Conservation (phyloP, 2,888 invertebrate genomes). For the Drosophila gaucha region DNA sequence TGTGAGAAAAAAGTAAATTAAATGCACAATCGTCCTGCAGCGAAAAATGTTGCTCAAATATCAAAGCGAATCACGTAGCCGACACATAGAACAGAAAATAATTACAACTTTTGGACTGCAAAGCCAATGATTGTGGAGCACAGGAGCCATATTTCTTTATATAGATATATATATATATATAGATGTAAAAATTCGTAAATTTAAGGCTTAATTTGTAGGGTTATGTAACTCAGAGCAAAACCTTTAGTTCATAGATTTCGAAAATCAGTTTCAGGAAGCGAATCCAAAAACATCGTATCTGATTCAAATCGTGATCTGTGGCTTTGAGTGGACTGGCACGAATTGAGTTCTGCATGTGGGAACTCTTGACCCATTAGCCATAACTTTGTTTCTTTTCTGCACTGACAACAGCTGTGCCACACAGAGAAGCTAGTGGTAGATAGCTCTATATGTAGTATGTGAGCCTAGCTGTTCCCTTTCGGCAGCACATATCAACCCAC, state of each 20-base stretch:
- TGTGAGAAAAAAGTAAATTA: slow-evolving; percentile 9
- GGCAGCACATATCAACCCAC: slow-evolving; percentile 37
- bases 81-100: slow-evolving; percentile 15
- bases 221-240: no score
- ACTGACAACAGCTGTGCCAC: slow-evolving; percentile 25
- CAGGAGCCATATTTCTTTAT: no score
- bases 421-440: slow-evolving; percentile 8
- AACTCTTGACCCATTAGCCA: slow-evolving; percentile 29
- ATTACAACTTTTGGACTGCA: slow-evolving; percentile 30
- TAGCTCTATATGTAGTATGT: slow-evolving; percentile 5
- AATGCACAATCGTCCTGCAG: not conserved
- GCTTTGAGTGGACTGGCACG: not conserved
- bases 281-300: not conserved
- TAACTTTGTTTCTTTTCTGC: slow-evolving; percentile 12
- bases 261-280: not conserved
- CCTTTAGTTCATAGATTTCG: not conserved
- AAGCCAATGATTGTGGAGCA: slow-evolving; percentile 4
- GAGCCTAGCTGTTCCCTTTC: not conserved
- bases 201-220: not conserved
- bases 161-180: not conserved
- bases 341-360: not conserved
- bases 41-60: slow-evolving; percentile 7
- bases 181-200: not conserved
- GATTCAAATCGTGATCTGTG: not conserved
- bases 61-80: slow-evolving; percentile 26